These are phyloP conservation scores for Akabosia matsudoensis DNA, from an alignment of 1,140 invertebrate species.

Conservation along the genomic window DNA sequence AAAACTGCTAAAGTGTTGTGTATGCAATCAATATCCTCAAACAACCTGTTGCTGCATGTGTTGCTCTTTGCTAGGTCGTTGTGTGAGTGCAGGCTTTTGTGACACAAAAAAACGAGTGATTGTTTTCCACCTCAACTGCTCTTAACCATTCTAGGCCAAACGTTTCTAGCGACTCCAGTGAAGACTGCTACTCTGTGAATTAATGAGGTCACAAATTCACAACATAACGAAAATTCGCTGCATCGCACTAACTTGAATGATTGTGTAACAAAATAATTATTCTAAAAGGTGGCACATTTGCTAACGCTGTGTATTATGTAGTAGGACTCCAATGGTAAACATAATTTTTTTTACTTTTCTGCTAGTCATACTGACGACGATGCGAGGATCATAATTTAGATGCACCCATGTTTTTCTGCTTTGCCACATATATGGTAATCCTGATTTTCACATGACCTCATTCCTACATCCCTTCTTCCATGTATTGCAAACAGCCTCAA, in stretches of 20 bases:
- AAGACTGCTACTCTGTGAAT: constrained; percentile 24
- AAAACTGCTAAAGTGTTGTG: too few relatives aligned
- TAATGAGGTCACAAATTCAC: constrained; percentile 11
- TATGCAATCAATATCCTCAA: not conserved
- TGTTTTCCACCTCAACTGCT: not conserved
- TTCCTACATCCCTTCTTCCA: constrained; percentile 16
- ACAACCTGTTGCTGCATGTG: not conserved
- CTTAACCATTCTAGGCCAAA: constrained; percentile 6
- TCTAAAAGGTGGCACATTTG: constrained; percentile 13
- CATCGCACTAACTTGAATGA: not conserved
- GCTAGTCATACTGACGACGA: not conserved
- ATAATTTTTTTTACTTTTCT: not conserved
- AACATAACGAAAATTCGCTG: not conserved
- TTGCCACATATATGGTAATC: constrained; percentile 18
- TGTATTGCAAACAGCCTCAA: not conserved
- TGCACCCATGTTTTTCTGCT: constrained; percentile 13
- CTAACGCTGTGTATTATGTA: not conserved
- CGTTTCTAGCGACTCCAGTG: constrained; percentile 16
- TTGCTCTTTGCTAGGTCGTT: not conserved
- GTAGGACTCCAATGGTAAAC: not conserved
- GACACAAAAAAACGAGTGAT: not conserved
- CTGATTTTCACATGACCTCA: constrained; percentile 23
- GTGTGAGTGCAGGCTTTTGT: not conserved
- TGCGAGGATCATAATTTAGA: constrained; percentile 4
- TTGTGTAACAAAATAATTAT: constrained; percentile 3